Conservation (phyloP, 2,797 vertebrate species). For the Halcyon leucocephala region DNA sequence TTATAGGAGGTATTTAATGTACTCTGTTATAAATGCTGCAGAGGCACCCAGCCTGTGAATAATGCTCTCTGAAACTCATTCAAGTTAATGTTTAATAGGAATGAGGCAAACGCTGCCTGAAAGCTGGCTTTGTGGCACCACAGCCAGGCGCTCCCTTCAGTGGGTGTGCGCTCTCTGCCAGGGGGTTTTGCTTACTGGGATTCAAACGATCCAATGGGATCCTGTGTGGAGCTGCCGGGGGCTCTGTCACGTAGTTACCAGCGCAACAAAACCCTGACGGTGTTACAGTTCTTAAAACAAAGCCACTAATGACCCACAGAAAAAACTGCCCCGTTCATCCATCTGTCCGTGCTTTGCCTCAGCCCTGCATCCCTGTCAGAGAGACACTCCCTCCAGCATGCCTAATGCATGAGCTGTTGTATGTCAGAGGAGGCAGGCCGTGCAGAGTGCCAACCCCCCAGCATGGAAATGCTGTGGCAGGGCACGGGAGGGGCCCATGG, state of each 20-base stretch:
- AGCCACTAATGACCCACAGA: not conserved
- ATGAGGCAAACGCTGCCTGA: not conserved
- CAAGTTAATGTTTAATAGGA: not conserved
- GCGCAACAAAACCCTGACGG: not conserved
- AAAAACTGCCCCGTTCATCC: fast-evolving
- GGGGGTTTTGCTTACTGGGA: not conserved
- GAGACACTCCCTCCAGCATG: fast-evolving
- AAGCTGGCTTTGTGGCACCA: not conserved
- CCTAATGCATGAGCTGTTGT: not conserved
- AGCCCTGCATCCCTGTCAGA: not conserved
- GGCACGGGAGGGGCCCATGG: fast-evolving
- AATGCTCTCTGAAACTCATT: not conserved
- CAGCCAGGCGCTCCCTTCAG: not conserved
- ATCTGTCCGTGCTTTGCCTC: not conserved
- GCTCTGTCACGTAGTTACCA: fast-evolving
- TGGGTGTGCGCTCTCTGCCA: not conserved
- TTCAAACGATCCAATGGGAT: not conserved
- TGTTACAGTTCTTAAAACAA: not conserved
- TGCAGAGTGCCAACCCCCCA: fast-evolving
- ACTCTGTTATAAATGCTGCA: not conserved
- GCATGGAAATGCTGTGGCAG: fast-evolving
- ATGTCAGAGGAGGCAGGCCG: fast-evolving
- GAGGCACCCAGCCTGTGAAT: not conserved
- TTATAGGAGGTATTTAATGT: not conserved
- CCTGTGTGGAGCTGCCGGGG: fast-evolving